Conservation (phyloP, 2,888 invertebrate species). For the Campoplex capitator region DNA sequence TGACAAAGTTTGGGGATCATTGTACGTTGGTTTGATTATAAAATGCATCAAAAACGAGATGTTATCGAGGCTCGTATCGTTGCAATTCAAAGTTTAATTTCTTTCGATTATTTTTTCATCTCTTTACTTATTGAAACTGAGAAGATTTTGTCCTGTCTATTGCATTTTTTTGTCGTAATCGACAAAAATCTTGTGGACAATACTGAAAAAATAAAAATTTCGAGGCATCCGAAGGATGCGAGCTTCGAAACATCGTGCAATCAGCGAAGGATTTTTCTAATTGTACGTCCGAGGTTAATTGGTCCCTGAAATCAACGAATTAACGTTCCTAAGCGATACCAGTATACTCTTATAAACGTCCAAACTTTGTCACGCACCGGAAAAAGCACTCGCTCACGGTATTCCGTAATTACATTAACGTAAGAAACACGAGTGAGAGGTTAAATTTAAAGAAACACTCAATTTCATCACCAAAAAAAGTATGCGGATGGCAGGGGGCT, state of each 20-base stretch:
- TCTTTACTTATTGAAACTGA: neutral
- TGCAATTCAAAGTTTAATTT: neutral
- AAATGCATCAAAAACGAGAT: neutral
- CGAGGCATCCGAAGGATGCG: neutral
- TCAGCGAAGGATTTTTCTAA: neutral
- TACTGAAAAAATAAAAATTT: neutral
- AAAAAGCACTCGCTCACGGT: constrained; percentile 27
- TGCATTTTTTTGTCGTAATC: neutral
- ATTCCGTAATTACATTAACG: constrained; percentile 38
- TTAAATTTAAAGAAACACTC: constrained; percentile 17
- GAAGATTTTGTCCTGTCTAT: neutral
- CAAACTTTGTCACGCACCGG: constrained; percentile 57
- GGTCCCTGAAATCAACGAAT: neutral
- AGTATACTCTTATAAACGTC: neutral
- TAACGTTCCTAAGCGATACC: neutral
- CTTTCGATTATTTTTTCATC: neutral
- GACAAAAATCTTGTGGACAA: neutral
- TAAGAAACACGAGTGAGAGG: constrained; percentile 38
- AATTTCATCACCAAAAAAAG: constrained; percentile 49
- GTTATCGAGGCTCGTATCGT: neutral
- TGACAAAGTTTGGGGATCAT: constrained; percentile 47
- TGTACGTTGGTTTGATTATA: neutral
- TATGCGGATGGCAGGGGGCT: constrained; percentile 50
- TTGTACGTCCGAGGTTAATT: neutral
- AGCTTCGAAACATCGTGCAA: neutral